A percentile compares a stretch with the other conserved stretches of the same genome.
Evolutionary conservation across 2,113 vertebrate genomes (phyloP).

Genomic region (Xenopus borealis): DNA sequence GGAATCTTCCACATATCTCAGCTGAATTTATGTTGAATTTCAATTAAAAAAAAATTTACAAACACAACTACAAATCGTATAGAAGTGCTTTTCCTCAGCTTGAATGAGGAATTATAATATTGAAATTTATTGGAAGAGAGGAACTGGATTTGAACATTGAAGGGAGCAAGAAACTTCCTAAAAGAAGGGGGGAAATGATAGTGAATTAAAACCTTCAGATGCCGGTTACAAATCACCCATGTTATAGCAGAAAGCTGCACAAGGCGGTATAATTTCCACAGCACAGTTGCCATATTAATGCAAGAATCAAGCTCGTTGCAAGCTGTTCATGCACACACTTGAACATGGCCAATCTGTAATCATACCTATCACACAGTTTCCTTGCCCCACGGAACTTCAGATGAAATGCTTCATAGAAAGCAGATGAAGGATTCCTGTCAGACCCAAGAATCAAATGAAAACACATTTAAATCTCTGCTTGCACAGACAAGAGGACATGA

Average conservation of each 20-base stretch:
- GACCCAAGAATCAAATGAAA: slow-evolving; percentile 69
- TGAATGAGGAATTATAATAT: not conserved
- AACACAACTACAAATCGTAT: no score
- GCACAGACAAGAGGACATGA: no score
- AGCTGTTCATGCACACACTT: slow-evolving; percentile 71
- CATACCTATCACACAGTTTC: slow-evolving; percentile 86
- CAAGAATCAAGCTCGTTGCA: slow-evolving; percentile 58
- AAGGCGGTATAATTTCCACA: not conserved
- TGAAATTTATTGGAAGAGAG: not conserved
- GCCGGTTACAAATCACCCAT: not conserved
- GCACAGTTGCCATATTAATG: slow-evolving; percentile 42
- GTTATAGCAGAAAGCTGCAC: not conserved
- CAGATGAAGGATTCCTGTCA: slow-evolving; percentile 86
- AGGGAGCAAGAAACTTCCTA: slow-evolving; percentile 35
- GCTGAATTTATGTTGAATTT: no score
- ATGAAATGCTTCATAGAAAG: slow-evolving; percentile 90
- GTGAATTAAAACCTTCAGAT: not conserved
- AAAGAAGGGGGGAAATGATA: not conserved
- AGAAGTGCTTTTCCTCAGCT: no score
- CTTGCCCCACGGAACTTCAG: slow-evolving; percentile 82
- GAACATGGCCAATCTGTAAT: slow-evolving; percentile 66
- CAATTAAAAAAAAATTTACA: no score
- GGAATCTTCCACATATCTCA: no score
- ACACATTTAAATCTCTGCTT: not conserved
- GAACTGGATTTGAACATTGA: slow-evolving; percentile 42